A percentile compares a stretch with the other conserved stretches of the same genome.
Evolutionary conservation across 1,140 invertebrate species (phyloP).

Genomic region (Pachyrhynchus sulphureomaculatus): DNA sequence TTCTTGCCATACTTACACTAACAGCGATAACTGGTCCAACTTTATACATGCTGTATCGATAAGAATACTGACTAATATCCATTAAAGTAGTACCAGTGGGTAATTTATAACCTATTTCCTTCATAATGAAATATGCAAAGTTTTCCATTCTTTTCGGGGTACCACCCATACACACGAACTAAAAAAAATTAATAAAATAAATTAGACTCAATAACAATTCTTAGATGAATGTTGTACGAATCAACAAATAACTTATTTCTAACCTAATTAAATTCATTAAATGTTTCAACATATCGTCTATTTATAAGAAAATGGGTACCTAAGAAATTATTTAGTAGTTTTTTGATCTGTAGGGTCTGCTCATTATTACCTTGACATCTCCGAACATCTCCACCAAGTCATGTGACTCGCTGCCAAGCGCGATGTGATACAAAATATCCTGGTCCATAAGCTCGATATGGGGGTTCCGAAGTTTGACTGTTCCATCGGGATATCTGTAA

Average conservation of each 20-base stretch:
- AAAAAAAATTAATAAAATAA: conserved; percentile 42
- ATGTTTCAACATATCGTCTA: too few relatives aligned
- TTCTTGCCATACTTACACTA: conserved; percentile 80
- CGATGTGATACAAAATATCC: conserved; percentile 93
- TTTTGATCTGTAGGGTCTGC: too few relatives aligned
- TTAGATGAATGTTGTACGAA: too few relatives aligned
- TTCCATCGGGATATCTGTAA: conserved; percentile 72
- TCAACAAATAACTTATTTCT: too few relatives aligned
- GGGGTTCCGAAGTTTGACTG: conserved; percentile 79
- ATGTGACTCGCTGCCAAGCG: conserved; percentile 85
- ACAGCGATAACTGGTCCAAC: conserved; percentile 90
- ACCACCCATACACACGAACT: conserved; percentile 98
- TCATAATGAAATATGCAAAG: conserved; percentile 90
- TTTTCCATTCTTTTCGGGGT: conserved; percentile 92
- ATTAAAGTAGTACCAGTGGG: conserved; percentile 82
- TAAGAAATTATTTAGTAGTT: too few relatives aligned
- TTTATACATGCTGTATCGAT: conserved; percentile 97
- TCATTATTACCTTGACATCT: conserved; percentile 93
- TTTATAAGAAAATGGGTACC: too few relatives aligned
- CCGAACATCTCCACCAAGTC: conserved; percentile 95
- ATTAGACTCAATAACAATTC: neutral
- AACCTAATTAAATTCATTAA: too few relatives aligned
- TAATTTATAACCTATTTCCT: conserved; percentile 85
- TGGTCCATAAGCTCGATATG: conserved; percentile 89
- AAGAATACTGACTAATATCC: conserved; percentile 90